These are phyloP conservation scores for Scaptomyza caliginosa DNA, from an alignment of 2,888 invertebrate species.

Conservation along the genomic window DNA sequence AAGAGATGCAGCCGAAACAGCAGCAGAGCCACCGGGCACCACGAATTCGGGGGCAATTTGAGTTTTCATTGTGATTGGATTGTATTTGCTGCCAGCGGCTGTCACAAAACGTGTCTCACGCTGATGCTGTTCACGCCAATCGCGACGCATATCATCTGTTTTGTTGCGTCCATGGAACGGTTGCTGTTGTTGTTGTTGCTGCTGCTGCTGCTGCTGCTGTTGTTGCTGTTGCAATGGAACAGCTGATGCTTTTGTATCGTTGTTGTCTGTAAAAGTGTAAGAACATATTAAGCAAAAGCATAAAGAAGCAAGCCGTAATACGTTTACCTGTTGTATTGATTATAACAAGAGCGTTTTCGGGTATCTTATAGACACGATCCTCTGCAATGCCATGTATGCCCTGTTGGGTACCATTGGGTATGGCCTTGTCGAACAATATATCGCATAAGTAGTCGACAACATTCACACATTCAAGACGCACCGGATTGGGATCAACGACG, in stretches of 20 bases:
- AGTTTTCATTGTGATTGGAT: constrained; percentile 55
- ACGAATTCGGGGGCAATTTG: constrained; percentile 45
- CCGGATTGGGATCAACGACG: constrained; percentile 82
- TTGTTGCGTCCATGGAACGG: neutral
- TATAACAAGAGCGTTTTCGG: constrained; percentile 82
- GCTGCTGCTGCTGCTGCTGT: neutral
- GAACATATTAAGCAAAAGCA: neutral
- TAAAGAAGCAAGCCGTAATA: neutral
- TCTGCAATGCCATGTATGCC: constrained; percentile 80
- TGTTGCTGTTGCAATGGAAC: neutral
- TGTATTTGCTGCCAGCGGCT: constrained; percentile 24
- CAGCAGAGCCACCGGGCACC: constrained; percentile 16
- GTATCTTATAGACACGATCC: constrained; percentile 84
- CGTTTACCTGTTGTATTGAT: constrained; percentile 66
- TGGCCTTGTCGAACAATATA: constrained; percentile 91
- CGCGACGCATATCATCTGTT: constrained; percentile 2
- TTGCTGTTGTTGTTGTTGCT: neutral
- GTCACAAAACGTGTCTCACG: constrained; percentile 38
- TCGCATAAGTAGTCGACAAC: constrained; percentile 88
- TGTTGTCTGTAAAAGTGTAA: neutral
- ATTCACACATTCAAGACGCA: constrained; percentile 85
- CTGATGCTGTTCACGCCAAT: constrained; percentile 22
- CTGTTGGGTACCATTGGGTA: constrained; percentile 86
- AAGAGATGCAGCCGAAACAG: neutral
- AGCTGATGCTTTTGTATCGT: neutral